phyloP scores from a whole-genome alignment of 2,113 vertebrate genomes.

The Oryzias celebensis region DNA sequence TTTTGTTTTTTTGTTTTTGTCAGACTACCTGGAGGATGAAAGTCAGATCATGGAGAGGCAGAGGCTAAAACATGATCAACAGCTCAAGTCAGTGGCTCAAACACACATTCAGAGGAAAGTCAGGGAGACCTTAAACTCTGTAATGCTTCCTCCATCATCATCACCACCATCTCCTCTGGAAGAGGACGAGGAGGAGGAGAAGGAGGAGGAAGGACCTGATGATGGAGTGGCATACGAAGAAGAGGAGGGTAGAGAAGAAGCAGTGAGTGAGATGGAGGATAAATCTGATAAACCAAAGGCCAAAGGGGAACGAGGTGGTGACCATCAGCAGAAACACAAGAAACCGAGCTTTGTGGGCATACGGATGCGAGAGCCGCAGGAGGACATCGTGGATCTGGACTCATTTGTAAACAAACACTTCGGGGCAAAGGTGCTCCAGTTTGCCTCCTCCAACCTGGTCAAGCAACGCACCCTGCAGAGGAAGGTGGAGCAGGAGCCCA shows the following conservation, averaged over 20 bases:
- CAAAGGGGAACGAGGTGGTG: constrained; percentile 18
- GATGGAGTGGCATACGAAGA: constrained; percentile 39
- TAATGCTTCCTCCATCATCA: not conserved
- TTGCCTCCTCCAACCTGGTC: constrained; percentile 44
- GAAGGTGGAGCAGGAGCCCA: constrained; percentile 53
- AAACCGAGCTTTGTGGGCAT: constrained; percentile 73
- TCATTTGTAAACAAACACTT: constrained; percentile 81
- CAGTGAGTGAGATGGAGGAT: constrained; percentile 24
- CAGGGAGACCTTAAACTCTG: constrained; percentile 38
- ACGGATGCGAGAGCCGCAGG: constrained; percentile 45
- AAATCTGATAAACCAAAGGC: constrained; percentile 41
- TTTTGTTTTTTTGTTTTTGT: not conserved
- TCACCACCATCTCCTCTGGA: constrained; percentile 13
- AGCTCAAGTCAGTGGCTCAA: constrained; percentile 11
- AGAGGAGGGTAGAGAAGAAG: constrained; percentile 26
- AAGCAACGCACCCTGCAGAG: constrained; percentile 57
- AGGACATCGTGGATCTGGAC: constrained; percentile 87
- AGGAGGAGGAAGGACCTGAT: constrained; percentile 49
- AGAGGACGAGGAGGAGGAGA: constrained; percentile 41
- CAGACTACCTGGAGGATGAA: constrained; percentile 63
- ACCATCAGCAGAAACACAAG: not conserved
- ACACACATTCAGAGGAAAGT: constrained; percentile 8
- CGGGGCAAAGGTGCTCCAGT: constrained; percentile 75
- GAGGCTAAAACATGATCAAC: constrained; percentile 33
- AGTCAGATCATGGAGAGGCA: constrained; percentile 41